phyloP scores from a whole-genome alignment of 2,888 invertebrate genomes.

The Andrena hattorfiana region DNA sequence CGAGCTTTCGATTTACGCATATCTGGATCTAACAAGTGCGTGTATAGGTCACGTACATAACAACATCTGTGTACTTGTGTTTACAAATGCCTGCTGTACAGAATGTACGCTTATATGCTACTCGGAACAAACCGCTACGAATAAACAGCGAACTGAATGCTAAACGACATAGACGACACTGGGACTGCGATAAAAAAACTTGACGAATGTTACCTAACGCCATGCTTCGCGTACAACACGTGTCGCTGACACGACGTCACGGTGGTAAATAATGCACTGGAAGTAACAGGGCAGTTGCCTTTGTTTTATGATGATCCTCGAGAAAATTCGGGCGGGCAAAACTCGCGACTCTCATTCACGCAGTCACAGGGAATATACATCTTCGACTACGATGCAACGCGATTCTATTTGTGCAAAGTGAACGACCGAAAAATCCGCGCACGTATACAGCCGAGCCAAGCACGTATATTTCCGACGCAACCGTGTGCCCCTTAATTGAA shows the following conservation, averaged over 20 bases:
- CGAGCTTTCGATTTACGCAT: neutral
- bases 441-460: neutral
- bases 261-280: constrained; percentile 24
- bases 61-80: too few relatives aligned
- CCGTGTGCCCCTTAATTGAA: neutral
- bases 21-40: too few relatives aligned
- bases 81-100: too few relatives aligned
- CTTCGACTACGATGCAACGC: neutral
- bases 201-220: constrained; percentile 42
- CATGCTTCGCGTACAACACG: constrained; percentile 37
- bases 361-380: neutral
- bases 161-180: neutral
- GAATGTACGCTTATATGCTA: neutral
- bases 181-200: neutral
- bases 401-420: neutral
- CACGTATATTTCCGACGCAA: neutral
- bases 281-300: neutral
- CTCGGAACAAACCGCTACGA: neutral
- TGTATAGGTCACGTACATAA: too few relatives aligned
- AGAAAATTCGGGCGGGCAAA: neutral
- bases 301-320: neutral
- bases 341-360: neutral
- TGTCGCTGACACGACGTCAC: constrained; percentile 32
- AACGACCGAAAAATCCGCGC: neutral
- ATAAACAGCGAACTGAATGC: neutral